Evolutionary conservation across 2,888 invertebrate genomes (phyloP), one percentile per base, ranked within the genome.

Genomic region (Augiades crinisus): DNA sequence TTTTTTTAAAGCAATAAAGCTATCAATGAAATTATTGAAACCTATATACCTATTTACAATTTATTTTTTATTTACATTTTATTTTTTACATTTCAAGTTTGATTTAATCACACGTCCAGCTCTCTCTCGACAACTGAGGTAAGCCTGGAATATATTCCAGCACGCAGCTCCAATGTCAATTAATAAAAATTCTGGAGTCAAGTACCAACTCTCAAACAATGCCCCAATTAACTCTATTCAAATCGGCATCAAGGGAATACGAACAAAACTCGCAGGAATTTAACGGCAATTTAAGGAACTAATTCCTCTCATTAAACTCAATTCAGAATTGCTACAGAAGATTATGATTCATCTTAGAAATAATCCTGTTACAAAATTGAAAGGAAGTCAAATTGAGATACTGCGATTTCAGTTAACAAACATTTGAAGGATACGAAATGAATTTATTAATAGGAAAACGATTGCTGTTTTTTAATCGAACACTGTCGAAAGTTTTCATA

Each of bases 261-360:
- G 16, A 24, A 12, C 45, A 16, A 36, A 22, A 24, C 36, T 46
- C 40, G n/a, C n/a, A n/a, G n/a, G n/a, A n/a, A n/a, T n/a, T n/a
- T n/a, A n/a, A 8, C 40, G 16, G 41, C 10, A 27, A 41, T 17
- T 46, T 34, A 19, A 47, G 30, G 46, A 38, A 31, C 30, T 40
- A 47, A 47, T 21, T 40, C 14, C 13, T 24, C 46, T 47, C 19
- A 47, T 47, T 40, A 47, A 47, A 21, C 30, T 31, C 31, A 30
- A 47, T 47, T 47, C 38, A 47, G 37, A 38, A 38, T 33, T n/a
- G 31, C 24, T 27, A 31, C 38, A 21, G 13, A 37, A 37, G 31
- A 31, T 19, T 30, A 38, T 38, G 30, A 47, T 38, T 38, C 47
- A 47, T 47, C 47, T 27, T 38, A 47, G 47, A 38, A 47, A 31